These are phyloP conservation scores for Spodoptera picta DNA, from an alignment of 2,888 invertebrate species.

Conservation along the genomic window DNA sequence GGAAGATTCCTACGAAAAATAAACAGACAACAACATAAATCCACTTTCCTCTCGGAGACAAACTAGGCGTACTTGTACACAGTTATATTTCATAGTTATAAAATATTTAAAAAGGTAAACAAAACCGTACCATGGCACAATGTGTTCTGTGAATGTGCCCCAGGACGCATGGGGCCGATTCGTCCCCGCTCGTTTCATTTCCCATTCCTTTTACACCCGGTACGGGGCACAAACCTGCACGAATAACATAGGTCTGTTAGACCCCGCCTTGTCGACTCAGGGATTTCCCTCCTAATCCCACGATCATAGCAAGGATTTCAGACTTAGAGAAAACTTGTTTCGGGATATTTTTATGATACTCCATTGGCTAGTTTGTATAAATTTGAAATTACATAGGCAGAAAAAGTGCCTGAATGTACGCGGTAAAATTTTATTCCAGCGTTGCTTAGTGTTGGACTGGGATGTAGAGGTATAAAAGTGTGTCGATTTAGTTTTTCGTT, in stretches of 20 bases:
- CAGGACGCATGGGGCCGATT: constrained; percentile 52
- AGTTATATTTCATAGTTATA: not conserved
- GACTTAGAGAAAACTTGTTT: constrained; percentile 39
- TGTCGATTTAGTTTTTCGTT: not conserved
- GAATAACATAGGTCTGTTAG: constrained; percentile 29
- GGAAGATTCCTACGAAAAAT: no score
- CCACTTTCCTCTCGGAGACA: no score
- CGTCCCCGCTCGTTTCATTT: constrained; percentile 32
- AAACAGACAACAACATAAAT: no score
- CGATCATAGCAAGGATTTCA: constrained; percentile 44
- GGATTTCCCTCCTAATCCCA: constrained; percentile 49
- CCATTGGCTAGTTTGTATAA: constrained; percentile 45
- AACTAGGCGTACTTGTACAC: no score
- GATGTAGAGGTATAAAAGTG: constrained; percentile 36
- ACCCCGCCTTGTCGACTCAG: constrained; percentile 50
- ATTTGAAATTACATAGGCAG: constrained; percentile 43
- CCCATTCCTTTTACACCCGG: constrained; percentile 42
- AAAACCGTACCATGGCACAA: constrained; percentile 14
- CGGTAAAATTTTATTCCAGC: constrained; percentile 41
- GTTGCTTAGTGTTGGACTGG: constrained; percentile 14
- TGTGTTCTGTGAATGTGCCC: constrained; percentile 10
- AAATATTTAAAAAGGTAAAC: constrained; percentile 5
- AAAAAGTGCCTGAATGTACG: constrained; percentile 11
- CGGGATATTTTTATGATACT: constrained; percentile 43
- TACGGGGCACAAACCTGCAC: constrained; percentile 49